These are phyloP conservation scores for Bergia puertoricense DNA, from an alignment of 92 coral and sea anemone genomes.

Conservation along the genomic window DNA sequence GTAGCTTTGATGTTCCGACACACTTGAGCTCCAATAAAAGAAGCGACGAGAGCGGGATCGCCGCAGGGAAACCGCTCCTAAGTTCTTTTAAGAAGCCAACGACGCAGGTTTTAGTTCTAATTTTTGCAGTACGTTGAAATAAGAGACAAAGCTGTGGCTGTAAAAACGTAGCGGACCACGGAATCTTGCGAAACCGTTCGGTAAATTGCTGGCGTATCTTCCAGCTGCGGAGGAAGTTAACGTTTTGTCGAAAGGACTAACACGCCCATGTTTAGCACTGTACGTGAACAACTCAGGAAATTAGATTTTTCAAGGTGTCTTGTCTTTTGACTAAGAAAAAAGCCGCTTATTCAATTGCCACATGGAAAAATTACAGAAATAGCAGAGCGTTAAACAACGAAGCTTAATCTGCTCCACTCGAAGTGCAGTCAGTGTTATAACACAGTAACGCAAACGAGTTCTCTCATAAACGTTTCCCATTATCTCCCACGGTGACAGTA, in stretches of 20 bases:
- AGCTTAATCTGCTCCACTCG: background rate
- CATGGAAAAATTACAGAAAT: background rate
- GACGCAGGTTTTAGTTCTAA: background rate
- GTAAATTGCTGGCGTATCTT: background rate
- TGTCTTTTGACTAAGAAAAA: background rate
- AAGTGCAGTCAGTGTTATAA: background rate
- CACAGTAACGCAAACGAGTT: no score
- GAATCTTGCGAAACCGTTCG: background rate
- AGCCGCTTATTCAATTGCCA: constrained; percentile 11
- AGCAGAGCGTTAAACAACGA: background rate
- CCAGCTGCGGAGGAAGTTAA: constrained; percentile 21
- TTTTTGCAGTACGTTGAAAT: background rate
- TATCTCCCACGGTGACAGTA: background rate
- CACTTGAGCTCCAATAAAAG: constrained; percentile 51
- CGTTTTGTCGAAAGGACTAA: background rate
- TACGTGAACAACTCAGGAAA: constrained; percentile 43
- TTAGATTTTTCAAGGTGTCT: constrained; percentile 14
- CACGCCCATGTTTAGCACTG: constrained; percentile 27
- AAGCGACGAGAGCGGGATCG: constrained; percentile 34
- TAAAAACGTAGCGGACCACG: background rate
- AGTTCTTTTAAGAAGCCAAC: constrained; percentile 10
- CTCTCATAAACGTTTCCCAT: no score
- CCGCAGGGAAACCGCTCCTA: constrained; percentile 38
- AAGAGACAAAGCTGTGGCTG: background rate
- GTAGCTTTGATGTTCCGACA: constrained; percentile 80